Evolutionary conservation across 1,140 invertebrate species (phyloP), one percentile per base, ranked within the genome.

Genomic region (Cheumatopsyche charites): DNA sequence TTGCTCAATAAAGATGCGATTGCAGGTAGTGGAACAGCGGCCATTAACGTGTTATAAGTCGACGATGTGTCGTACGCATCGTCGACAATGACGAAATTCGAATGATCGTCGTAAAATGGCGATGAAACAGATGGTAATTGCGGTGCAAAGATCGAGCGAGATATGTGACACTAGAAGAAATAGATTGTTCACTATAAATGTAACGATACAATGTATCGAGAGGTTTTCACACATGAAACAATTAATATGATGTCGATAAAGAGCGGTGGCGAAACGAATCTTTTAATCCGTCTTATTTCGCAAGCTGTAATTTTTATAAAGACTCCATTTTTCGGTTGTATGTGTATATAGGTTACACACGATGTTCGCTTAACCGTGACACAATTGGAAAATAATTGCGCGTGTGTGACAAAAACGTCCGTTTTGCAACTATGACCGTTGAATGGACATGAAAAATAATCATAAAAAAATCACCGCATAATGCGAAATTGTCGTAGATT

Each of bases 331-430:
- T 36, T 36, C 29, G 29, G 29, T 36, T 36, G 29, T 36, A 9
- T 62, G 4, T 42, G 66, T 73, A 45, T 47, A 75, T 75, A 42
- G 73, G 55, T 70, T 73, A 73, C 63, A 73, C 63, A 55, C 29
- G 67, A 72, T 62, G 71, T 63, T 52, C 70, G 69, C 49, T 75
- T 75, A 72, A 67, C 73, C 73, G 66, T 75, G 73, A 75, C 73
- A 75, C 70, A 66, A 66, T 70, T 68, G 66, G 25, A 68, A 68
- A 47, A 70, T 70, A 70, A 70, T 70, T 70, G 68, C 68, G 66
- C 26, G 49, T 55, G 62, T 63, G 66, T 68, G 66, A 68, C 66
- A 68, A 68, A 68, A 68, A 68, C 66, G 66, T 68, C 42, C 45
- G 43, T 68, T 68, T 68, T 45, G 66, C 66, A 68, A 68, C 66